Base-by-base conservation (phyloP, 2,113 vertebrate genomes). In the Silurus glanis region DNA sequence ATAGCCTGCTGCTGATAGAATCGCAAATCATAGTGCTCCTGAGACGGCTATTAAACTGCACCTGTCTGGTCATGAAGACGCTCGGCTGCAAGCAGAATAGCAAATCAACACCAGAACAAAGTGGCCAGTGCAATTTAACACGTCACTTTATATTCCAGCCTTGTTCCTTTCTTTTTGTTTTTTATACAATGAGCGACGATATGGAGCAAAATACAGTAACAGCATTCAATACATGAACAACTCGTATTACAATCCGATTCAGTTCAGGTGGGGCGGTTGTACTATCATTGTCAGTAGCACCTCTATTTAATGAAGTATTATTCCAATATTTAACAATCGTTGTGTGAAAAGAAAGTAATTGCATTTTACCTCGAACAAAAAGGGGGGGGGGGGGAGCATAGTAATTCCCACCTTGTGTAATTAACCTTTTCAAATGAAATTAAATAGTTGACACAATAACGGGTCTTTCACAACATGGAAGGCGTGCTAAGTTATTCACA, bases 11-110 rank as follows among this genome's bases (percentile, higher is more conserved):
- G 80, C 84, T 87, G 88, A 91, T 81, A 87, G 87, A 92, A 90
- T 89, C 90, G 89, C 91, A 91, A 88, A 90, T 90, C 90, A 88
- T 66, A 82, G 80, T 72, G 88, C 69, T 83, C 14, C 86, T 85
- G 83, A 79, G 83, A 88, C 45, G 82, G 53, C 75, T 74, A 84
- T 86, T 88, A 88, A 85, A 86, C 67, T 58, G 66, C 85, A 82
- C 86, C 85, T 86, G 84, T 85, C 81, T 86, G 80, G 59, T 89
- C 64, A 61, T 83, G 86, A 85, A 85, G 83, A 67, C 6, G 59
- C 88, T 85, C 76, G 80, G 56, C 17, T 76, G 83, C 69, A 82
- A 91, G 69, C 84, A 90, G 83, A 79, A 87, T 59, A 87, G 74
- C 55, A 62, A 81, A 85, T 64, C 83, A 81, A 37, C 58, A 82